Base-by-base conservation (phyloP, 2,797 vertebrate genomes). In the Petrocephalus sullivani region DNA sequence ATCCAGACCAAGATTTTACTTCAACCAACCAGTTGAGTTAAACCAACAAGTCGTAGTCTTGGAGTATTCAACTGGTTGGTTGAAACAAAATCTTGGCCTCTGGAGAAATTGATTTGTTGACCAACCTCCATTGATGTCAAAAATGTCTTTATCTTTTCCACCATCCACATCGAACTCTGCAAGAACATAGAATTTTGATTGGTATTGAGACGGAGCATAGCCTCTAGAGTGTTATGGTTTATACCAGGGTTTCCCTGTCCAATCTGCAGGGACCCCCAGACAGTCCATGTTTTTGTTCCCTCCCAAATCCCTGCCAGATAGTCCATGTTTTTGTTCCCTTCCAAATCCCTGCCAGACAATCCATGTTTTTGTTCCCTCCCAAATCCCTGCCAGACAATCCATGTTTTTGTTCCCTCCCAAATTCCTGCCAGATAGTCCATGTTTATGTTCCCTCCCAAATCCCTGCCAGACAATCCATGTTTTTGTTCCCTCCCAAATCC, bases 51-150 rank as follows among this genome's bases (percentile, higher is more conserved):
- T 75, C 67, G 19, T 4, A 19, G 67, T 75, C 67, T 37, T 6
- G 37, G 67, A 75, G 4, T 41, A 75, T 14, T 75, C 33, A 41
- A 7, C 67, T 41, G 33, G 37, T 75, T 16, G 33, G 14, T 75
- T 75, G 16, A 37, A 37, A 71, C 33, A 71, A 71, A 71, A 71
- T 28, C 64, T 7, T 71, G 33, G 28, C 33, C 64, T 71, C 2
- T 12, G 3, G n/a, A 8, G 54, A 54, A 83, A n/a, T 14, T 12
- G 49, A 89, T 67, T 56, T 86, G 21, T 46, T 54, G 53, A 89
- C 90, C 90, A 93, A 98, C 97, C 97, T 96, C 95, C 88, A 92
- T 98, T 98, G 90, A 97, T 96, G 91, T 97, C 91, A 10, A 97
- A 94, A 91, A 98, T 96, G 91, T 98, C 97, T 91, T 82, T 93